A percentile compares a stretch with the other conserved stretches of the same genome.
phyloP scores from a whole-genome alignment of 1,140 invertebrate genomes.

The Trichonephila clavipes region DNA sequence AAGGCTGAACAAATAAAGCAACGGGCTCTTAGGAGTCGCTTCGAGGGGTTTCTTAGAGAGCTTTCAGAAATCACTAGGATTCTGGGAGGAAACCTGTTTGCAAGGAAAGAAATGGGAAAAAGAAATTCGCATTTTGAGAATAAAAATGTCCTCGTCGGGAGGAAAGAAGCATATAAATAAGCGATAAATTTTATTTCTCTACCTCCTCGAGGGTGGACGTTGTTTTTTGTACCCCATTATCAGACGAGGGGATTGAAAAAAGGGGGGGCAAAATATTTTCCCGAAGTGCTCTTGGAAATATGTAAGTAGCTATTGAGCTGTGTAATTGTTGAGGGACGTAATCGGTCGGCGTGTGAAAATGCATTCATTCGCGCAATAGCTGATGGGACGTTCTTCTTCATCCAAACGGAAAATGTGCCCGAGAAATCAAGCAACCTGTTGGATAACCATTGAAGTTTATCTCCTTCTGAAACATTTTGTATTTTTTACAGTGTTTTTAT shows the following conservation, averaged over 20 bases:
- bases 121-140: neutral
- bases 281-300: neutral
- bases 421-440: too few species aligned
- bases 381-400: too few species aligned
- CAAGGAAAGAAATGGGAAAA: neutral
- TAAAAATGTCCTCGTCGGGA: neutral
- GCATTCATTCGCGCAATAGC: too few species aligned
- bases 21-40: neutral
- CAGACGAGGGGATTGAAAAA: neutral
- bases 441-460: too few species aligned
- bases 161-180: too few species aligned
- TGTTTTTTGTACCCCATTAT: neutral
- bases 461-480: too few species aligned
- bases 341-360: too few species aligned
- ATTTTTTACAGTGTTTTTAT: too few species aligned
- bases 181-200: neutral
- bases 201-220: neutral
- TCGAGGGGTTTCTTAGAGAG: neutral
- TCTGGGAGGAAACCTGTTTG: neutral
- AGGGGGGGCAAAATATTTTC: neutral
- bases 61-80: neutral
- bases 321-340: neutral
- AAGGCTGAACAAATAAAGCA: neutral
- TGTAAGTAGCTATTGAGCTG: neutral
- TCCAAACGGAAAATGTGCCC: too few species aligned